phyloP scores from a whole-genome alignment of 1,140 invertebrate genomes.

The Hyles euphorbiae region DNA sequence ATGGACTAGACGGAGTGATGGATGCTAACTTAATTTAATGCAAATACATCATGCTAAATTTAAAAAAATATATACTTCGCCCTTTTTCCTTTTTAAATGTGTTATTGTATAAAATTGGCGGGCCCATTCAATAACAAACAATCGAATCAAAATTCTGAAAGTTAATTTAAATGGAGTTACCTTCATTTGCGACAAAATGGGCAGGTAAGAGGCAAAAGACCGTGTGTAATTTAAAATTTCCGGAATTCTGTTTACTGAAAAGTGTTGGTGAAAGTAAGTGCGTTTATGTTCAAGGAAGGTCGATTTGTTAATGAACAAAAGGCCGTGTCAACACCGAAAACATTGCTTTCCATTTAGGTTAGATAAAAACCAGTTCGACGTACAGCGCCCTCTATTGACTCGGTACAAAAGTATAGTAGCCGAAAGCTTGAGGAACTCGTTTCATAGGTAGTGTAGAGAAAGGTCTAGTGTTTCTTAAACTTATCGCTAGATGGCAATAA shows the following conservation, averaged over 20 bases:
- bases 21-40: too few species aligned
- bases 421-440: background rate
- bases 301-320: constrained; percentile 22
- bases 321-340: constrained; percentile 22
- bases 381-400: constrained; percentile 5
- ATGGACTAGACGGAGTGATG: too few species aligned
- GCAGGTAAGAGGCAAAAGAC: constrained; percentile 39
- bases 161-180: constrained; percentile 26
- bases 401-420: background rate
- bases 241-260: constrained; percentile 56
- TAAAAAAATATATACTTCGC: too few species aligned
- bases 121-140: too few species aligned
- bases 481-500: too few species aligned
- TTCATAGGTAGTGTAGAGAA: too few species aligned
- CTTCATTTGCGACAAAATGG: constrained; percentile 39
- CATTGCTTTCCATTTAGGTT: constrained; percentile 22
- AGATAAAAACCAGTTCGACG: constrained; percentile 3
- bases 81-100: too few species aligned
- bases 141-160: too few species aligned
- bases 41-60: too few species aligned
- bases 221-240: constrained; percentile 46
- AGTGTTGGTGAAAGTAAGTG: constrained; percentile 49
- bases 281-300: constrained; percentile 37
- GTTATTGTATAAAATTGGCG: too few species aligned
- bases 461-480: too few species aligned